These are phyloP conservation scores for Porites australiensis DNA, from an alignment of 64 coral and sea anemone genomes.

Conservation along the genomic window DNA sequence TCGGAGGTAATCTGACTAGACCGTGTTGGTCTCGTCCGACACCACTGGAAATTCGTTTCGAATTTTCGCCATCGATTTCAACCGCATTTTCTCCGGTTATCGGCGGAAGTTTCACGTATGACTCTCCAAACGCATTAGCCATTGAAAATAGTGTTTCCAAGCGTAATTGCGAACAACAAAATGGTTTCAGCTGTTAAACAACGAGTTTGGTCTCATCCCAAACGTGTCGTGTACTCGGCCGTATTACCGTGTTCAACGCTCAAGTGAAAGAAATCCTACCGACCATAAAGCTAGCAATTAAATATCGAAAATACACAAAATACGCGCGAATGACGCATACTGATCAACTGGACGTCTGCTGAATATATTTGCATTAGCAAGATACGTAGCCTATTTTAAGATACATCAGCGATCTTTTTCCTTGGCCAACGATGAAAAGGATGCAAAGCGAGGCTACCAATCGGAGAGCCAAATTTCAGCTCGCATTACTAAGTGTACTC, in stretches of 20 bases:
- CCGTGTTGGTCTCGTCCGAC: slow-evolving; percentile 86
- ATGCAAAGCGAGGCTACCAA: slow-evolving; percentile 17
- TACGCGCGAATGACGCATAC: neutral
- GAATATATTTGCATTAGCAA: slow-evolving; percentile 47
- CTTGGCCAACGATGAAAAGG: neutral
- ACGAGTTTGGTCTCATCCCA: neutral
- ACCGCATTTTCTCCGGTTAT: slow-evolving; percentile 43
- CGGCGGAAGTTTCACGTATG: slow-evolving; percentile 65
- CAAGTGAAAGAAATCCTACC: too few species aligned
- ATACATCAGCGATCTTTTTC: neutral
- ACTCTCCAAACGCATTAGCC: slow-evolving; percentile 51
- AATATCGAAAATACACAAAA: neutral
- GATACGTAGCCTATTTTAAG: slow-evolving; percentile 1
- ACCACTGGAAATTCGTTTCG: slow-evolving; percentile 17
- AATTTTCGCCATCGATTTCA: slow-evolving; percentile 26
- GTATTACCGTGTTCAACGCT: too few species aligned
- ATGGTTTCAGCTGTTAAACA: slow-evolving; percentile 19
- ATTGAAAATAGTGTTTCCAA: slow-evolving; percentile 15
- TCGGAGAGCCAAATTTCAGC: neutral
- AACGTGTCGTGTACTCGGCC: too few species aligned
- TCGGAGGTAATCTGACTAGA: slow-evolving; percentile 84
- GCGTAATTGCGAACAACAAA: neutral
- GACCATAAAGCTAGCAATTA: neutral
- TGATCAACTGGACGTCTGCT: neutral
- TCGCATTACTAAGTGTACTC: slow-evolving; percentile 1